phyloP scores from a whole-genome alignment of 2,113 vertebrate genomes.

The Poeciliopsis turrubarensis region DNA sequence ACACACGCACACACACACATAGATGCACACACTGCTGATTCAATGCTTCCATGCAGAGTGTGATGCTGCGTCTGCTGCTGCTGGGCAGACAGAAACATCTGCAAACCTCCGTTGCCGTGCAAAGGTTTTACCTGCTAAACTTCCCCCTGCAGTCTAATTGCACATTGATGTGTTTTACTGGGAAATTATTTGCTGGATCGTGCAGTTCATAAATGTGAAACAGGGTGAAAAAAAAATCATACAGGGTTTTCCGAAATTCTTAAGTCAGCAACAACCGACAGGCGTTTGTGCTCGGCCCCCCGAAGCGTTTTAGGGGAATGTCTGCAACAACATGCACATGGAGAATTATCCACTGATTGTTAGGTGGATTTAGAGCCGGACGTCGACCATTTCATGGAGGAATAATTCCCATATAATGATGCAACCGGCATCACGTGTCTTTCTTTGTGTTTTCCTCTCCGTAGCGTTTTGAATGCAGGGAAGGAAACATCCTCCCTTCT shows the following conservation, averaged over 20 bases:
- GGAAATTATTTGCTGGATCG: not conserved
- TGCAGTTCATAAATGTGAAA: not conserved
- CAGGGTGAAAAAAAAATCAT: not conserved
- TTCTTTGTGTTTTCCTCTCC: too few species aligned
- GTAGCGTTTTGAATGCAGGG: too few species aligned
- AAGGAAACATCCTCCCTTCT: too few species aligned
- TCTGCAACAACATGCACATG: not conserved
- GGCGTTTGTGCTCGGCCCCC: not conserved
- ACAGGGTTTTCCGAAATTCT: not conserved
- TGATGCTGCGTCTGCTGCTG: slow-evolving; percentile 25
- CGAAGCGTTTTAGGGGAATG: not conserved
- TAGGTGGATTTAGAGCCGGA: not conserved
- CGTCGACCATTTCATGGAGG: not conserved
- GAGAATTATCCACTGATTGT: not conserved
- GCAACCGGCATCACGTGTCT: too few species aligned
- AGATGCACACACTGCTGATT: slow-evolving; percentile 42
- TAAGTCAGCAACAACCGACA: not conserved
- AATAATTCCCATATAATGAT: too few species aligned
- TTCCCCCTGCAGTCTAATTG: not conserved
- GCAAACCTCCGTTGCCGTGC: not conserved
- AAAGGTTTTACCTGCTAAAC: not conserved
- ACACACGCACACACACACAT: slow-evolving; percentile 7
- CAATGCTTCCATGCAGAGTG: slow-evolving; percentile 17
- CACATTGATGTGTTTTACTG: not conserved
- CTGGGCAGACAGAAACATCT: slow-evolving; percentile 23